phyloP scores from a whole-genome alignment of 2,113 vertebrate genomes.

The Potamarius usumacintae region DNA sequence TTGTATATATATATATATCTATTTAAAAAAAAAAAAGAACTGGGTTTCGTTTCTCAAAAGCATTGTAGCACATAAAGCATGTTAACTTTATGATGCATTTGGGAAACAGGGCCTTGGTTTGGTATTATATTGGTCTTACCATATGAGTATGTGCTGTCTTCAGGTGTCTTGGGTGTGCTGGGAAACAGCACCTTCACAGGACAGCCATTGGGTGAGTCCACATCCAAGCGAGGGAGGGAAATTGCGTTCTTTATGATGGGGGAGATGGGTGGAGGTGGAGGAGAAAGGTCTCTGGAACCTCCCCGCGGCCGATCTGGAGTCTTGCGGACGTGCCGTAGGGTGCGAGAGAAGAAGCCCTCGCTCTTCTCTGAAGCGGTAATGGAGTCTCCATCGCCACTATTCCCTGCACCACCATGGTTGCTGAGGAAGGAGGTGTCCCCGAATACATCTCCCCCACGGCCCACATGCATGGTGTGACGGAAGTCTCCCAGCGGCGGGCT shows the following conservation, averaged over 20 bases:
- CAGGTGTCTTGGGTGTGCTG: constrained; percentile 71
- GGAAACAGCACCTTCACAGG: constrained; percentile 78
- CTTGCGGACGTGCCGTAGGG: constrained; percentile 83
- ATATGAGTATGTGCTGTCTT: constrained; percentile 77
- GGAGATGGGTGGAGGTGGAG: constrained; percentile 80
- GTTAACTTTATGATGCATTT: not conserved
- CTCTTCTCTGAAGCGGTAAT: constrained; percentile 70
- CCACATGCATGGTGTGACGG: constrained; percentile 97
- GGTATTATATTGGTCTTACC: constrained; percentile 72
- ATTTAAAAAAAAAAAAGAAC: not conserved
- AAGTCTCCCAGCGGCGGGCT: constrained; percentile 94
- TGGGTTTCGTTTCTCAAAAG: not conserved
- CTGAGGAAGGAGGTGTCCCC: constrained; percentile 98
- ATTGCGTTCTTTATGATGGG: constrained; percentile 97
- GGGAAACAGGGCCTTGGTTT: not conserved
- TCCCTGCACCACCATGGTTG: constrained; percentile 80
- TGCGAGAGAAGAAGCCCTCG: constrained; percentile 83
- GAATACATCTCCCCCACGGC: constrained; percentile 90
- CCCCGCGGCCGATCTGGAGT: constrained; percentile 72
- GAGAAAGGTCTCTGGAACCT: constrained; percentile 70
- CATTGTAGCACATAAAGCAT: not conserved
- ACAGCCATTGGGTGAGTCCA: constrained; percentile 71
- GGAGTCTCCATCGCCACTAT: constrained; percentile 65
- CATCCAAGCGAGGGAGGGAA: constrained; percentile 86
- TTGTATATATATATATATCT: no score